These are phyloP conservation scores for Drosophila sucinea DNA, from an alignment of 1,140 invertebrate genomes.

Conservation along the genomic window DNA sequence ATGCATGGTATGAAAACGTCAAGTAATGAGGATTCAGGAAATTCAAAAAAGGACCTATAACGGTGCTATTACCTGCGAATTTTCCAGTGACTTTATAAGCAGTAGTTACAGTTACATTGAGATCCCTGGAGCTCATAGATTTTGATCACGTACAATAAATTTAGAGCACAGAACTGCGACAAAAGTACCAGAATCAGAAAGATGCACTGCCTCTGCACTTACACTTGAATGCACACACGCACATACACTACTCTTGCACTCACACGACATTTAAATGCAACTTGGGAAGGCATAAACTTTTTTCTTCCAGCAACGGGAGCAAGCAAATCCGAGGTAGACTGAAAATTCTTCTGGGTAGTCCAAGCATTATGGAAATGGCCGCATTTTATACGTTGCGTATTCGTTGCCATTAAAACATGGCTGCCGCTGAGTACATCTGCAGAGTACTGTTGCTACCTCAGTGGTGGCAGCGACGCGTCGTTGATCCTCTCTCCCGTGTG, in stretches of 20 bases:
- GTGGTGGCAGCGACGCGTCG: background rate
- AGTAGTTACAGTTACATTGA: background rate
- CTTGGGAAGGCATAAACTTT: constrained; percentile 50
- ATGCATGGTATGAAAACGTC: no score
- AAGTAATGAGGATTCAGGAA: no score
- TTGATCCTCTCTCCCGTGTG: background rate
- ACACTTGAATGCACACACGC: constrained; percentile 40
- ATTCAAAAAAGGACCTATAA: no score
- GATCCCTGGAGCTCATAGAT: constrained; percentile 33
- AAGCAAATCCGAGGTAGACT: constrained; percentile 41
- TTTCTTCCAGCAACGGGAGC: constrained; percentile 29
- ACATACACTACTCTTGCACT: constrained; percentile 33
- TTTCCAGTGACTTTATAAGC: background rate
- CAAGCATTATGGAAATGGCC: constrained; percentile 60
- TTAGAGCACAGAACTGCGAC: constrained; percentile 49
- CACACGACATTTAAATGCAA: constrained; percentile 56
- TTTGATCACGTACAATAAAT: constrained; percentile 61
- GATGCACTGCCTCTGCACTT: constrained; percentile 31
- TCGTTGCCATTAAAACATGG: constrained; percentile 57
- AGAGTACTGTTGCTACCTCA: constrained; percentile 28
- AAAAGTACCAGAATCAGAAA: constrained; percentile 18
- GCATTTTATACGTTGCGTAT: constrained; percentile 60
- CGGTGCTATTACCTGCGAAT: no score
- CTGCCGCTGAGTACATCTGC: constrained; percentile 13
- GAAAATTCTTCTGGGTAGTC: constrained; percentile 42